A percentile compares a stretch with the other conserved stretches of the same genome.
Evolutionary conservation across 1,140 invertebrate species (phyloP).

Genomic region (Whitmania pigra): DNA sequence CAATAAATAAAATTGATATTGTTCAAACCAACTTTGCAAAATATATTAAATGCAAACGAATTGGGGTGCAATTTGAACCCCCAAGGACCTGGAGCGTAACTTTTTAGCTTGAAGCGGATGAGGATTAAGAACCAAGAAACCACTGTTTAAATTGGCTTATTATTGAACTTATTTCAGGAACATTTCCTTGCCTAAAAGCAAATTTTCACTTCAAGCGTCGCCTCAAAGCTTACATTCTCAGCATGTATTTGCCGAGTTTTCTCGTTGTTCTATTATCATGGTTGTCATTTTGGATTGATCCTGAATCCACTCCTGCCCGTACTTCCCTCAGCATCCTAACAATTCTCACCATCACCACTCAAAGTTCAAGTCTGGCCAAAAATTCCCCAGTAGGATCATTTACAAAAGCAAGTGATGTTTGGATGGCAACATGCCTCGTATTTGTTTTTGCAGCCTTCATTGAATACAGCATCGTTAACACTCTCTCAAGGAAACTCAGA

Average conservation of each 20-base stretch:
- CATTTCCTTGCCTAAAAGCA: conserved; percentile 28
- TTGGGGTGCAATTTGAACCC: too few species aligned
- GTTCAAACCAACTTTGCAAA: too few species aligned
- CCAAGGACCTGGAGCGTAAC: too few species aligned
- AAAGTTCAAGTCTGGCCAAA: conserved; percentile 10
- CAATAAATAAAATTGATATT: too few species aligned
- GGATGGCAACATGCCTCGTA: conserved; percentile 37
- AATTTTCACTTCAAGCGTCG: conserved; percentile 29
- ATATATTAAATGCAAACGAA: too few species aligned
- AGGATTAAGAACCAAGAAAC: too few species aligned
- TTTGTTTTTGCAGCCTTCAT: conserved; percentile 37
- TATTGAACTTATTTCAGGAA: conserved; percentile 26
- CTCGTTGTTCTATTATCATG: conserved; percentile 34
- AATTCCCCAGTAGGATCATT: conserved; percentile 28
- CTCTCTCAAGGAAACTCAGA: conserved; percentile 29
- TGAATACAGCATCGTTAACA: conserved; percentile 37
- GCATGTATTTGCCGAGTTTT: conserved; percentile 25
- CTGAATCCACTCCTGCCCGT: conserved; percentile 9
- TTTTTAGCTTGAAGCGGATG: too few species aligned
- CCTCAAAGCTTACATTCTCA: conserved; percentile 28
- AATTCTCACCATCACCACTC: conserved; percentile 30
- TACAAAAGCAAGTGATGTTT: conserved; percentile 39
- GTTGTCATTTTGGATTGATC: conserved; percentile 28
- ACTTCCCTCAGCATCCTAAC: conserved; percentile 28
- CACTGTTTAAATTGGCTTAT: too few species aligned